Evolutionary conservation across 2,888 invertebrate species (phyloP), one percentile per base, ranked within the genome.

Genomic region (Cheiracanthium punctorium): DNA sequence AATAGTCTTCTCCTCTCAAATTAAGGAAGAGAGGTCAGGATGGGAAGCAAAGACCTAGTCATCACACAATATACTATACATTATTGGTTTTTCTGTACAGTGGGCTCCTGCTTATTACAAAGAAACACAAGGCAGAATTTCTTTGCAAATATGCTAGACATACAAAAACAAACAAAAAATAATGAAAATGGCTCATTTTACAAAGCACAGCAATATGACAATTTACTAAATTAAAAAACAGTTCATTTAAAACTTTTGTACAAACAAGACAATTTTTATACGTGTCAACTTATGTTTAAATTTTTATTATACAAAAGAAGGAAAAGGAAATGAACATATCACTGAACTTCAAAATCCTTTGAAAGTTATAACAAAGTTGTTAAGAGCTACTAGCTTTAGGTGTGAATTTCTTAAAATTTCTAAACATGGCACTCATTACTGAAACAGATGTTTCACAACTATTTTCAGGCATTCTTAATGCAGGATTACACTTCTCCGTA

Each of bases 11-110:
- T 71, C 76, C 82, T 81, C 82, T 76, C 43, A 41, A 77, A 73
- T 72, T 72, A 30, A 79, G 79, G 82, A 73, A 69, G 65, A 65
- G 72, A 65, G 71, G 58, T 37, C 67, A 67, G 67, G 65, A 30
- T 74, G 79, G 84, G 84, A 82, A 73, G 65, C 77, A 72, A n/a
- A 77, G 82, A 84, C 67, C 84, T 84, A 84, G 30, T 82, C 65
- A 30, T 76, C 82, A 76, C 82, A 82, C 81, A 81, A 32, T 73
- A 77, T 69, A 82, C 77, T 82, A 82, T 82, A 77, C 76, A 82
- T 65, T 58, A 58, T 69, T 69, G 69, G 33, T 69, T 69, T n/a
- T 76, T 82, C 76, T 82, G 82, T 82, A 82, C 82, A 82, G 71
- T 76, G 82, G 72, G 82, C 76, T 76, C 72, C 41, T 80, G 17